Evolutionary conservation across 2,113 vertebrate species (phyloP).

Genomic region (Melanerpes aurifrons): DNA sequence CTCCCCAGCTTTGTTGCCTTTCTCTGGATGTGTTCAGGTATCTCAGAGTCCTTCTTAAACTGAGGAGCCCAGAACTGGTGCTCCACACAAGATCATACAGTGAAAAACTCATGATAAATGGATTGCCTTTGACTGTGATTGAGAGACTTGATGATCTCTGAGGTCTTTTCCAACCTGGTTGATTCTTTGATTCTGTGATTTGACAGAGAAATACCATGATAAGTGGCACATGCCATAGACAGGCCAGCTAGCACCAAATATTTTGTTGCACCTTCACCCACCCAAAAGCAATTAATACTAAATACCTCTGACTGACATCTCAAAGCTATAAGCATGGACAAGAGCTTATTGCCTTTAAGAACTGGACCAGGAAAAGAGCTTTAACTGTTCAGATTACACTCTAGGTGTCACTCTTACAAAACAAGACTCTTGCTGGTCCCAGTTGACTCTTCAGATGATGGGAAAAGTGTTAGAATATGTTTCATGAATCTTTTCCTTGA

Average conservation of each 20-base stretch:
- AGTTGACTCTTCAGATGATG: not conserved
- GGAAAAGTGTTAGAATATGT: not conserved
- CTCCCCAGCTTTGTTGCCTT: too few relatives aligned
- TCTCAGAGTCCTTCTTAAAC: too few relatives aligned
- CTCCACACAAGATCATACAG: not conserved
- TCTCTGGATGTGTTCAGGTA: too few relatives aligned
- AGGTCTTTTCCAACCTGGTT: too few relatives aligned
- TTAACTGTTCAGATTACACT: slow-evolving; percentile 45
- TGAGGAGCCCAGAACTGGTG: too few relatives aligned
- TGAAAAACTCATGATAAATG: not conserved
- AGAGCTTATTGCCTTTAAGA: not conserved
- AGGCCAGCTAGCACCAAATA: not conserved
- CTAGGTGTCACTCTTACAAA: slow-evolving; percentile 70
- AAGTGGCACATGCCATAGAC: not conserved
- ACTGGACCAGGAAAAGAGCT: not conserved
- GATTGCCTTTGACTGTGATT: not conserved
- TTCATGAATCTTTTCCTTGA: not conserved
- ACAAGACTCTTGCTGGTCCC: not conserved
- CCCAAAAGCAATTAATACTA: not conserved
- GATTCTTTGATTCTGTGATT: too few relatives aligned
- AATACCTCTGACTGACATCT: not conserved
- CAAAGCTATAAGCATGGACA: not conserved
- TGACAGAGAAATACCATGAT: not conserved
- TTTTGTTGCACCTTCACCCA: not conserved
- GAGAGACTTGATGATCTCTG: not conserved